Evolutionary conservation across 1,140 invertebrate species (phyloP).

Genomic region (Anastatus disparis): DNA sequence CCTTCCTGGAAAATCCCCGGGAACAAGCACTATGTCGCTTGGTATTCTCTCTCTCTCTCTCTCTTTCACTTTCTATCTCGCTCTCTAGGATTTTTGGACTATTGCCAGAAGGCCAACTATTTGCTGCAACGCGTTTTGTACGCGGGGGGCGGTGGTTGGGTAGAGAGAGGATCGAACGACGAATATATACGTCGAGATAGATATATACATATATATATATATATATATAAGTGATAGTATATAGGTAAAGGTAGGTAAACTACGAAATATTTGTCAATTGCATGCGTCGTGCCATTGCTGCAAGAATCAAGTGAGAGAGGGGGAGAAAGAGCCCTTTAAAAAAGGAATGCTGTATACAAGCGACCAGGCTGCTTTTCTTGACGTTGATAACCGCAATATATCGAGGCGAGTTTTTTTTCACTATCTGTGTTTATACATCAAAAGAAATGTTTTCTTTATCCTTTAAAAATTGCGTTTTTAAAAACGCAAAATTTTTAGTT

Average conservation of each 20-base stretch:
- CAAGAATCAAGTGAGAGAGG: too few relatives aligned
- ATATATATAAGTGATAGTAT: background rate
- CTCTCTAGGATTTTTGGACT: constrained; percentile 40
- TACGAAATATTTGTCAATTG: constrained; percentile 42
- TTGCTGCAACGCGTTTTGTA: too few relatives aligned
- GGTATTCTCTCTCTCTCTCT: background rate
- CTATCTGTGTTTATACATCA: background rate
- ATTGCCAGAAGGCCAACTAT: constrained; percentile 40
- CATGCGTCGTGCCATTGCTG: constrained; percentile 10
- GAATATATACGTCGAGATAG: background rate
- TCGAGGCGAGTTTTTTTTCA: too few relatives aligned
- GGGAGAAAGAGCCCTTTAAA: background rate
- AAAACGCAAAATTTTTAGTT: too few relatives aligned
- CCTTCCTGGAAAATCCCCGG: constrained; percentile 39
- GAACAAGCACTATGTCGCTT: background rate
- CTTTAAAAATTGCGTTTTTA: too few relatives aligned
- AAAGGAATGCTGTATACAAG: background rate
- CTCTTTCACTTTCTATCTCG: background rate
- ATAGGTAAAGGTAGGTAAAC: constrained; percentile 35
- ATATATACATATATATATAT: background rate
- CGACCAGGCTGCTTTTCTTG: constrained; percentile 1
- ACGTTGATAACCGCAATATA: constrained; percentile 13
- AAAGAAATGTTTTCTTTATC: too few relatives aligned
- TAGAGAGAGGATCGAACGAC: background rate
- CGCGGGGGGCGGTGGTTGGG: background rate